Base-by-base conservation (phyloP, 2,888 invertebrate genomes). In the Catocala nupta region DNA sequence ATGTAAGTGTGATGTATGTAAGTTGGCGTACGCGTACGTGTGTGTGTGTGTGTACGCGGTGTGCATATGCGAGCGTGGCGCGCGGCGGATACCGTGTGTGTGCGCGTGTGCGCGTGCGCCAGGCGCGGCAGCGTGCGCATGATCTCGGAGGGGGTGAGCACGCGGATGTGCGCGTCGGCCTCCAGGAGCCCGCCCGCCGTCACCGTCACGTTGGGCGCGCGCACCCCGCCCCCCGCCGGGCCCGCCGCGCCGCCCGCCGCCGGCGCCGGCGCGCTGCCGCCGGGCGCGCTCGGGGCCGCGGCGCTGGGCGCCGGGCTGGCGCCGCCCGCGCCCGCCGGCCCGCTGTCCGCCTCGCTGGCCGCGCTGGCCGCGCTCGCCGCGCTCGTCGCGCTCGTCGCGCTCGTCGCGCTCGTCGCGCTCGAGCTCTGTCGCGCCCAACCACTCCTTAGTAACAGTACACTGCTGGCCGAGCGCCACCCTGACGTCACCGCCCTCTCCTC, bases 121-220 rank as follows among this genome's bases (percentile, higher is more conserved):
- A 97, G 96, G 92, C 97, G 97, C 91, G 97, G 97, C 95, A 97
- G 96, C 90, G 97, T 97, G 96, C 97, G 96, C 97, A 97, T 97
- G 93, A 97, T 97, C 96, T 97, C 97, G 83, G 97, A 97, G 86
- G 97, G 97, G 86, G 97, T 97, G 91, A 97, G 96, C 94, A 97
- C 97, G 92, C 97, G 96, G 93, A 97, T 97, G 95, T 97, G 97
- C 94, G 97, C 97, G 95, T 97, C 97, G 80, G 94, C 93, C 90
- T 93, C 91, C 88, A 94, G 92, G 88, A 93, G 90, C 88, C 95
- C 95, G 89, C 93, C 94, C 81, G 96, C 95, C 93, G 96, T 96
- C 79, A 96, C 96, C 83, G 96, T 96, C 68, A 96, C 96, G 92
- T 96, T 96, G 83, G 96, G 96, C 84, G 96, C 96, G 86, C 96